Evolutionary conservation across 2,888 invertebrate species (phyloP).

Genomic region (Dynastes grantii): DNA sequence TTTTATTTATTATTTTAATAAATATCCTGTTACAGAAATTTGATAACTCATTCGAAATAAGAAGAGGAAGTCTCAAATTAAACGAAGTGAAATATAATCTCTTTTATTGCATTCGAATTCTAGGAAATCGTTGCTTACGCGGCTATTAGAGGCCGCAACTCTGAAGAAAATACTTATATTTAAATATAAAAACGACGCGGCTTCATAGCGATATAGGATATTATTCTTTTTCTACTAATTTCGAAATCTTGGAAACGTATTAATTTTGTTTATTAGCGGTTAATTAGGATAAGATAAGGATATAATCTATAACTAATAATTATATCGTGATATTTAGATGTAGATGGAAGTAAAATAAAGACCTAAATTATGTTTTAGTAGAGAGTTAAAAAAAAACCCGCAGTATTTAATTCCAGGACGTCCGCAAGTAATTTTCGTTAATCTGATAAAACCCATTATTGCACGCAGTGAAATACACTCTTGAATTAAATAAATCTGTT

Average conservation of each 20-base stretch:
- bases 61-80: constrained; percentile 39
- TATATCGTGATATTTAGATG: background rate
- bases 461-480: too few relatives aligned
- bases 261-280: constrained; percentile 1
- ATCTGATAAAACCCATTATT: too few relatives aligned
- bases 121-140: constrained; percentile 18
- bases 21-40: constrained; percentile 39
- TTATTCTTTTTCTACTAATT: background rate
- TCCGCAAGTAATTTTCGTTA: too few relatives aligned
- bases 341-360: too few relatives aligned
- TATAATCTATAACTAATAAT: background rate
- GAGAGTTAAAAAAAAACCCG: too few relatives aligned
- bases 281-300: background rate
- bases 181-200: background rate
- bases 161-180: background rate
- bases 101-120: constrained; percentile 36
- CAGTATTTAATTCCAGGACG: too few relatives aligned
- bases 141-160: too few relatives aligned
- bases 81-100: constrained; percentile 34
- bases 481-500: too few relatives aligned
- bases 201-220: background rate
- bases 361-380: too few relatives aligned
- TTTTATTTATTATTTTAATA: constrained; percentile 32
- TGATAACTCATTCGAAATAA: constrained; percentile 38
- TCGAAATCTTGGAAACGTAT: background rate